phyloP scores from a whole-genome alignment of 2,113 vertebrate species.

The Vulpes ferrilata region DNA sequence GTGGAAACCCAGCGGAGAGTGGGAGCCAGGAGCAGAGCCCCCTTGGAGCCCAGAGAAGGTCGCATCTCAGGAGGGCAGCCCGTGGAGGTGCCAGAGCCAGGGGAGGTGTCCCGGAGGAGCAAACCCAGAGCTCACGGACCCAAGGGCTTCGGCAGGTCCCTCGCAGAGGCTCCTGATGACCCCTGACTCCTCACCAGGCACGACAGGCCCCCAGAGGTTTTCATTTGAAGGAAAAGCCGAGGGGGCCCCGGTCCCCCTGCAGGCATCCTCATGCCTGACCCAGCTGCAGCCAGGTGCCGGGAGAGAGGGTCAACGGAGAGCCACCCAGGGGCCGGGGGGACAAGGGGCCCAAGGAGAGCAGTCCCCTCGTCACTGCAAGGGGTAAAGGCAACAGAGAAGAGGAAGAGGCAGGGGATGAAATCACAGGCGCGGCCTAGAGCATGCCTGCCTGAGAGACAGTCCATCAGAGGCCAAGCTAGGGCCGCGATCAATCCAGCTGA shows the following conservation, averaged over 20 bases:
- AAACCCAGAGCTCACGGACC: too few relatives aligned
- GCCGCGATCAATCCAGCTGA: conserved; percentile 42
- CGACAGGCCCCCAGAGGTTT: not conserved
- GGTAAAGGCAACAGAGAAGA: conserved; percentile 44
- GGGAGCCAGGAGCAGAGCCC: not conserved
- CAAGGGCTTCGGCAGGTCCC: not conserved
- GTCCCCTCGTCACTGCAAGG: conserved; percentile 24
- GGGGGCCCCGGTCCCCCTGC: not conserved
- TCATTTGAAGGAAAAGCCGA: not conserved
- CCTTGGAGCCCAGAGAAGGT: not conserved
- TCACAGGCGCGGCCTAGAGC: not conserved
- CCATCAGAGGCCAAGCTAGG: not conserved
- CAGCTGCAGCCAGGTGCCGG: not conserved
- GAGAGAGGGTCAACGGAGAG: not conserved
- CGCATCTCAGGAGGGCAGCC: not conserved
- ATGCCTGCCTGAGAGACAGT: conserved; percentile 53
- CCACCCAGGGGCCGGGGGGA: not conserved
- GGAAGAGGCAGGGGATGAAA: not conserved
- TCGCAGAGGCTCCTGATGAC: not conserved
- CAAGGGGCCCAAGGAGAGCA: not conserved
- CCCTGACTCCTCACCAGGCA: too few relatives aligned
- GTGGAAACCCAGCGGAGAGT: not conserved
- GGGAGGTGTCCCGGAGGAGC: not conserved
- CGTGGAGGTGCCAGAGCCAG: accelerated
- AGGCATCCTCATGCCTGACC: not conserved